Evolutionary conservation across 2,888 invertebrate species (phyloP), one percentile per base, ranked within the genome.

Genomic region (Ditula angustiorana): DNA sequence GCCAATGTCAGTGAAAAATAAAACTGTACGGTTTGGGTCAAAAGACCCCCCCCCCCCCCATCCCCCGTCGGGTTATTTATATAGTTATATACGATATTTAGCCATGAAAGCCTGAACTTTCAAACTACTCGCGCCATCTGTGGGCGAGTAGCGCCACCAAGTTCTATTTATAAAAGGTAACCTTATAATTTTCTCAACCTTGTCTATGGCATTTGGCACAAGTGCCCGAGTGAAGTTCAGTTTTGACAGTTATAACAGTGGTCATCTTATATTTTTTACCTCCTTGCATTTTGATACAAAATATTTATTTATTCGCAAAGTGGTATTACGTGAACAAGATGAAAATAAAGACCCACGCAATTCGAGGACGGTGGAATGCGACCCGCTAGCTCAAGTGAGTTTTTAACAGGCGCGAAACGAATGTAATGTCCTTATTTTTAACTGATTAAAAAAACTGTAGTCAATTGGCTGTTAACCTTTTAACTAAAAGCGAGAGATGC

Each of bases 391-490:
- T 81, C 84, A 86, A 86, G 92, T 92, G 78, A 91, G 92, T 86
- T 64, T 73, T 75, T 74, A 75, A 78, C 72, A 73, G 73, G 74
- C 66, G 77, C 75, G 78, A 77, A 72, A 79, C 74, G 79, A 77
- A 75, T 79, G 73, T 74, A 81, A 81, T 84, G 85, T 86, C 82
- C 88, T 86, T 91, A 92, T 92, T 90, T 92, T 91, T 92, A 92
- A 92, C 92, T 92, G 91, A 92, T 92, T 91, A 90, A 88, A 90
- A 90, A 90, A 90, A 88, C 89, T 84, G 87, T 91, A 90, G 92
- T 93, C 93, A 93, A 93, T 93, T 93, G 93, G 79, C 85, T 92
- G 92, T 93, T 93, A 93, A 93, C 93, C 93, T 93, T 93, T 93
- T 93, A 93, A 93, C 92, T 92, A 89, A 90, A 90, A 90, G 90